Percentiles rank a stretch among this genome's conserved stretches.
phyloP scores from a whole-genome alignment of 2,888 invertebrate genomes.

The Ryuthela nishihirai region DNA sequence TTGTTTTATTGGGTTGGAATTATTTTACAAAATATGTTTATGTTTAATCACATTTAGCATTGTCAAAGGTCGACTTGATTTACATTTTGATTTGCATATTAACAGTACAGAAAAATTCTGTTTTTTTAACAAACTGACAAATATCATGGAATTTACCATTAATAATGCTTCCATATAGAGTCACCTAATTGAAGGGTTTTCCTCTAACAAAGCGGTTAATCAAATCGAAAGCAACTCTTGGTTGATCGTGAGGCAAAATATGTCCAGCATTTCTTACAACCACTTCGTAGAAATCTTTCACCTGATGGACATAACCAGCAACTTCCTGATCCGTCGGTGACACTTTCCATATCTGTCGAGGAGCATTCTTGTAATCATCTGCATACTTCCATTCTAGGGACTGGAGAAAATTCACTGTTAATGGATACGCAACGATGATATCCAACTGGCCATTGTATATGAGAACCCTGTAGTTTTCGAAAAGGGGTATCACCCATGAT shows the following conservation, averaged over 20 bases:
- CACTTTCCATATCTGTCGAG: slow-evolving; percentile 40
- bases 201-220: slow-evolving; percentile 65
- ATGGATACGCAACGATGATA: slow-evolving; percentile 81
- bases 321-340: slow-evolving; percentile 54
- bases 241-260: slow-evolving; percentile 75
- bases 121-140: too few species aligned
- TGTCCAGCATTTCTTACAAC: slow-evolving; percentile 75
- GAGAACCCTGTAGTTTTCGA: slow-evolving; percentile 49
- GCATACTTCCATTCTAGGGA: slow-evolving; percentile 66
- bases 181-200: too few species aligned
- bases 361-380: slow-evolving; percentile 54
- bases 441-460: slow-evolving; percentile 85
- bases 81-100: too few species aligned
- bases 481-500: slow-evolving; percentile 48
- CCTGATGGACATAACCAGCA: slow-evolving; percentile 71
- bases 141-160: too few species aligned
- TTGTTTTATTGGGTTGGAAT: too few species aligned
- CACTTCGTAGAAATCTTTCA: slow-evolving; percentile 67
- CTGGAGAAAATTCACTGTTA: slow-evolving; percentile 73
- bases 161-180: too few species aligned
- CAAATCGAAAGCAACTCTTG: slow-evolving; percentile 69
- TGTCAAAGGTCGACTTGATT: too few species aligned
- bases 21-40: too few species aligned
- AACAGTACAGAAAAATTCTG: too few species aligned
- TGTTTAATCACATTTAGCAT: too few species aligned